A percentile compares a stretch with the other conserved stretches of the same genome.
Conservation (phyloP, 2,797 vertebrate species). For the Chelonia mydas region DNA sequence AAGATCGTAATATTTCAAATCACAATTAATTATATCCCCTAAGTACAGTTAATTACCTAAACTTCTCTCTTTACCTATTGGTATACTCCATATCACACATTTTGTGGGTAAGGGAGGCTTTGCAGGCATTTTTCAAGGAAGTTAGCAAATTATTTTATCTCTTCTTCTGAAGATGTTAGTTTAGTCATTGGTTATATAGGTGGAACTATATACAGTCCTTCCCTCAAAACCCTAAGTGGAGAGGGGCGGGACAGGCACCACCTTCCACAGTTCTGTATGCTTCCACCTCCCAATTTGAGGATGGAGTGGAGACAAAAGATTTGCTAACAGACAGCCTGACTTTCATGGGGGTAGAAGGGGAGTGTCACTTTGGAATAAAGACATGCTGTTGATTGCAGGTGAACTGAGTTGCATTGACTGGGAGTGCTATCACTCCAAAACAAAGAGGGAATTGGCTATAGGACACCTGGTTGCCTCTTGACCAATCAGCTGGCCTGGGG, state of each 20-base stretch:
- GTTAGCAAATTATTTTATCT: neutral
- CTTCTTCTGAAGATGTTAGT: neutral
- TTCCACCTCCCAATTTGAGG: too few species aligned
- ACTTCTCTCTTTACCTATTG: accelerated
- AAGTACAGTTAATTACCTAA: neutral
- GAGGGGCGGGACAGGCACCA: too few species aligned
- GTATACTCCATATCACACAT: neutral
- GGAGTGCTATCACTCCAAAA: neutral
- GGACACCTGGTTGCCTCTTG: neutral
- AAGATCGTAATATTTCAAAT: neutral
- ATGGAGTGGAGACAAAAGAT: neutral
- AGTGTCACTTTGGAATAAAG: neutral
- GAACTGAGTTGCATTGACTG: neutral
- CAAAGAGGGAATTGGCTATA: neutral
- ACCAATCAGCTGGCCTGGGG: too few species aligned
- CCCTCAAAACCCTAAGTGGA: too few species aligned
- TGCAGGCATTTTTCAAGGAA: neutral
- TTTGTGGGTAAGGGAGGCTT: neutral
- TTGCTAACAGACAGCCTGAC: accelerated
- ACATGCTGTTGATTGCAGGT: accelerated
- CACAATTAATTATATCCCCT: neutral
- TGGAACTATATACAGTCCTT: neutral
- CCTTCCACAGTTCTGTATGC: too few species aligned
- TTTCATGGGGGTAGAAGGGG: neutral
- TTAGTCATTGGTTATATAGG: neutral